Conservation (phyloP, 2,888 invertebrate species). For the Lottia gigantea region DNA sequence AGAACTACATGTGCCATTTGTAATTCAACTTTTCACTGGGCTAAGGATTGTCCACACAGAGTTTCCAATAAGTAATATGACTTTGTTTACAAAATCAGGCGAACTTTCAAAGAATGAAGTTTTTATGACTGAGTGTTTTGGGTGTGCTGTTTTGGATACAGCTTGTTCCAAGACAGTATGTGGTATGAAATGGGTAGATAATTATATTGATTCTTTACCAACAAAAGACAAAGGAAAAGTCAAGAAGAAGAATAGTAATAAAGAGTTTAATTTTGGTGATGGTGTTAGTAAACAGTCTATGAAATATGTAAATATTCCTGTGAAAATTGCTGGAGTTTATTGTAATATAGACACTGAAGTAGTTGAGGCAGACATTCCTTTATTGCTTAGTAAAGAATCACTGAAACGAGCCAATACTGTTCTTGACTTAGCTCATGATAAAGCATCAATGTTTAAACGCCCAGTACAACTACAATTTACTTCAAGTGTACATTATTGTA, state of each 20-base stretch:
- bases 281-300: constrained; percentile 13
- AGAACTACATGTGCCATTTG: constrained; percentile 12
- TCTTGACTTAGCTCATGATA: constrained; percentile 18
- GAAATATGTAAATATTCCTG: constrained; percentile 19
- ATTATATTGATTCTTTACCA: background rate
- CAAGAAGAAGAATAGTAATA: constrained; percentile 1
- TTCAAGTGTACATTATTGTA: constrained; percentile 28
- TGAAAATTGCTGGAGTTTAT: constrained; percentile 12
- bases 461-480: constrained; percentile 22
- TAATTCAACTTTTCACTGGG: constrained; percentile 22
- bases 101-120: constrained; percentile 14
- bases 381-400: constrained; percentile 25
- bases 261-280: constrained; percentile 26
- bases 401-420: constrained; percentile 24
- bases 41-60: constrained; percentile 15
- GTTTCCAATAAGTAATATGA: background rate
- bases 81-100: background rate
- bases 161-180: constrained; percentile 11
- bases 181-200: background rate
- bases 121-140: constrained; percentile 21
- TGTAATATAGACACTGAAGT: constrained; percentile 22
- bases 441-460: constrained; percentile 24
- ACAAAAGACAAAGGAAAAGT: constrained; percentile 6
- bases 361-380: constrained; percentile 21
- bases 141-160: constrained; percentile 18